Conservation (phyloP, 2,797 vertebrate species). For the Chloroceryle amazona region DNA sequence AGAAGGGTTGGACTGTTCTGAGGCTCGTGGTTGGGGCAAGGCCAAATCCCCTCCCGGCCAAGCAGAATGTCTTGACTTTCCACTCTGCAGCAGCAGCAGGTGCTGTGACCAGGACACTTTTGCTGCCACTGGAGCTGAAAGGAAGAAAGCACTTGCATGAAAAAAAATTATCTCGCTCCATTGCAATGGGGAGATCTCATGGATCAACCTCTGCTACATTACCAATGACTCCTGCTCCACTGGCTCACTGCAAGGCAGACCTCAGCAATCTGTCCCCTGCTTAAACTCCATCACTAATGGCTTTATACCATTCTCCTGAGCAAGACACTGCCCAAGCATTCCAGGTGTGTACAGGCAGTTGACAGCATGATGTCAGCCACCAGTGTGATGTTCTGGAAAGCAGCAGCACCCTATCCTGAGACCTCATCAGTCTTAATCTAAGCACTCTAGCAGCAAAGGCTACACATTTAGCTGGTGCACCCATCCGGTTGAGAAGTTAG, state of each 20-base stretch:
- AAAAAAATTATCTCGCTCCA: background rate
- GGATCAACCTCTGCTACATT: background rate
- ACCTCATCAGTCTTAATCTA: background rate
- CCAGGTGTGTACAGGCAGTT: background rate
- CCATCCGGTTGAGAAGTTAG: background rate
- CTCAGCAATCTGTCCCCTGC: background rate
- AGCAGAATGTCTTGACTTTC: conserved; percentile 71
- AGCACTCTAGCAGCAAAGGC: background rate
- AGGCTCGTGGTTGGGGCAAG: conserved; percentile 77
- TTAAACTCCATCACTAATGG: background rate
- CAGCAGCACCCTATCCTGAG: background rate
- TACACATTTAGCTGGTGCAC: background rate
- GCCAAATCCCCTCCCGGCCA: conserved; percentile 80
- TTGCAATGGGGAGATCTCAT: background rate
- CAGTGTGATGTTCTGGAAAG: background rate
- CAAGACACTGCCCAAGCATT: background rate
- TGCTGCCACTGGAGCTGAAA: conserved; percentile 59
- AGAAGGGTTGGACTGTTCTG: conserved; percentile 86
- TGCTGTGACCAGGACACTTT: background rate
- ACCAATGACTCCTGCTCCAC: background rate
- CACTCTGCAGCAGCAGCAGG: conserved; percentile 53
- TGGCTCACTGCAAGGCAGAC: background rate
- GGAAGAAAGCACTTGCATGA: background rate
- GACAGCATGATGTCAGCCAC: background rate
- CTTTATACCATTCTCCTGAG: background rate